phyloP scores from a whole-genome alignment of 2,888 invertebrate species.

The Scaptomyza flava region DNA sequence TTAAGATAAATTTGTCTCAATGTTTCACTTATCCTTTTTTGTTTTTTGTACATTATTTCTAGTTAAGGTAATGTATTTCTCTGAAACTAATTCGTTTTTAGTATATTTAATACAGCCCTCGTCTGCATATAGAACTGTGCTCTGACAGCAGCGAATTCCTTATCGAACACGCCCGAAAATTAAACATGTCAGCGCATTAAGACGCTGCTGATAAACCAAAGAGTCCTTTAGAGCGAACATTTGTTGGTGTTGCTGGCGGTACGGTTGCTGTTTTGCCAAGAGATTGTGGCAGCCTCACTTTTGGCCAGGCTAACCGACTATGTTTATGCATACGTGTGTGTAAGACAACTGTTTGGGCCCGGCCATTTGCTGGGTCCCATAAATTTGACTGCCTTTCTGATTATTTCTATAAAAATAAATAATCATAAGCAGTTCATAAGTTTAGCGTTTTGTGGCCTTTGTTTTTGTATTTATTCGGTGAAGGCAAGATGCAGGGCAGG shows the following conservation, averaged over 20 bases:
- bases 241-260: background rate
- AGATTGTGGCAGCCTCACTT: conserved; percentile 32
- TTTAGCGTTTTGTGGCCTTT: conserved; percentile 53
- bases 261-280: background rate
- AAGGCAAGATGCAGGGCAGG: conserved; percentile 12
- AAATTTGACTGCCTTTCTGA: conserved; percentile 73
- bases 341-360: conserved; percentile 8
- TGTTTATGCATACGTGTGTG: background rate
- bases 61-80: no score
- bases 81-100: no score
- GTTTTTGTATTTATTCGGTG: conserved; percentile 22
- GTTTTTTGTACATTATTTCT: no score
- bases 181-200: conserved; percentile 78
- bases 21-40: no score
- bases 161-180: conserved; percentile 68
- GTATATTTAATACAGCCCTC: conserved; percentile 29
- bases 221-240: conserved; percentile 32
- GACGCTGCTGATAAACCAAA: conserved; percentile 44
- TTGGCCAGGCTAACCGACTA: conserved; percentile 13
- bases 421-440: conserved; percentile 79
- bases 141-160: conserved; percentile 52
- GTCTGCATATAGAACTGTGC: conserved; percentile 29
- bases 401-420: conserved; percentile 77
- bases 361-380: conserved; percentile 45
- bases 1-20: no score